Percentiles rank a stretch among this genome's conserved stretches.
Conservation (phyloP, 1,140 invertebrate genomes). For the Drosophila watanabei region DNA sequence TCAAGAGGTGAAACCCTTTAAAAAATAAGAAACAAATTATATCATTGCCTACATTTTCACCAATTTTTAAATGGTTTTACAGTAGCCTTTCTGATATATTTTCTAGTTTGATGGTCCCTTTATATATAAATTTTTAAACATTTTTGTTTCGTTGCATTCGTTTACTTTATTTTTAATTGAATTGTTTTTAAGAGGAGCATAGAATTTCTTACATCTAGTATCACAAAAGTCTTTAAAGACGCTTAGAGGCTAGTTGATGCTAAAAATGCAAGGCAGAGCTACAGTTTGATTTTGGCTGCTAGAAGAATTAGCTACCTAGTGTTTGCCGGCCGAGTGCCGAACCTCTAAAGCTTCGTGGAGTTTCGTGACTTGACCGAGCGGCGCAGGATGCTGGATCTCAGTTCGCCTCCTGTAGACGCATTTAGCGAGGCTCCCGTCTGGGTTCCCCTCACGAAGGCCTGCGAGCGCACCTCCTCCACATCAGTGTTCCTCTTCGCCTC, state of each 20-base stretch:
- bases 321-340: neutral
- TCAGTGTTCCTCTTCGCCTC: constrained; percentile 57
- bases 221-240: constrained; percentile 47
- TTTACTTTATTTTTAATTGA: constrained; percentile 31
- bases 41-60: too few relatives aligned
- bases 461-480: constrained; percentile 69
- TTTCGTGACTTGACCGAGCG: constrained; percentile 81
- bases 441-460: constrained; percentile 78
- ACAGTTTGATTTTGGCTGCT: constrained; percentile 17
- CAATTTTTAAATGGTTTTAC: too few relatives aligned
- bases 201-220: constrained; percentile 51
- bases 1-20: too few relatives aligned
- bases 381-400: constrained; percentile 89
- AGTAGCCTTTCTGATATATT: too few relatives aligned
- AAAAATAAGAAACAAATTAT: too few relatives aligned
- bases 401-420: constrained; percentile 89
- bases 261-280: constrained; percentile 58
- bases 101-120: too few relatives aligned
- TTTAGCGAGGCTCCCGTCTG: constrained; percentile 86
- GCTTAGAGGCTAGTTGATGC: constrained; percentile 44
- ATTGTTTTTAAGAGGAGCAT: constrained; percentile 9
- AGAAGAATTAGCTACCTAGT: constrained; percentile 41
- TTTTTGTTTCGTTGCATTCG: neutral
- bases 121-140: too few relatives aligned
- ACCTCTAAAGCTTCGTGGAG: constrained; percentile 70